Evolutionary conservation across 1,140 invertebrate genomes (phyloP).

Genomic region (Camponotus floridanus): DNA sequence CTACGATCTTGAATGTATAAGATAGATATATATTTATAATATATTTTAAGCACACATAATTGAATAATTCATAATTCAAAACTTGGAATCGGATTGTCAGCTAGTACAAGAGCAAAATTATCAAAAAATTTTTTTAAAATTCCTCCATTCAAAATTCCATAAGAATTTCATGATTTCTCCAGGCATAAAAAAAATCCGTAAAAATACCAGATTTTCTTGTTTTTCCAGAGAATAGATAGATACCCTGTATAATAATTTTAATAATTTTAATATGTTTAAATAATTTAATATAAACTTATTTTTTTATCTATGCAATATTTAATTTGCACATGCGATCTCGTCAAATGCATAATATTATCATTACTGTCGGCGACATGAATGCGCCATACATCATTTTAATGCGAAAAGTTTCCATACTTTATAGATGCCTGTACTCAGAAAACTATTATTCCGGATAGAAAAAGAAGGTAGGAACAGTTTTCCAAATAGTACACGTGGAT

Average conservation of each 20-base stretch:
- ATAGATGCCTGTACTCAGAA: not conserved
- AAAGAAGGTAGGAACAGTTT: not conserved
- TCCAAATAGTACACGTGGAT: not conserved
- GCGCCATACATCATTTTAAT: not conserved
- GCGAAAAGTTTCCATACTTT: not conserved
- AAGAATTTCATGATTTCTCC: too few relatives aligned
- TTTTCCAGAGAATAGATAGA: too few relatives aligned
- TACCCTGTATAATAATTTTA: not conserved
- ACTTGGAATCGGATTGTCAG: too few relatives aligned
- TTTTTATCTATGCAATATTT: not conserved
- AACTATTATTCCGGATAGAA: constrained; percentile 10
- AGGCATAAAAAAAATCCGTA: too few relatives aligned
- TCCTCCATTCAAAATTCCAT: too few relatives aligned
- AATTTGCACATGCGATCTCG: not conserved
- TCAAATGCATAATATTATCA: not conserved
- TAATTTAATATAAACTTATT: not conserved
- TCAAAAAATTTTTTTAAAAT: too few relatives aligned
- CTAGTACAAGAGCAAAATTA: too few relatives aligned
- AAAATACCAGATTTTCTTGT: too few relatives aligned
- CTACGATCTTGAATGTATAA: too few relatives aligned
- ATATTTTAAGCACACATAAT: too few relatives aligned
- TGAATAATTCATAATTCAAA: too few relatives aligned
- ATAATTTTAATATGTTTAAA: not conserved
- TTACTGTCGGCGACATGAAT: not conserved
- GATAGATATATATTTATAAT: too few relatives aligned